Base-by-base conservation (phyloP, 2,888 invertebrate species). In the Drosophila histrio region DNA sequence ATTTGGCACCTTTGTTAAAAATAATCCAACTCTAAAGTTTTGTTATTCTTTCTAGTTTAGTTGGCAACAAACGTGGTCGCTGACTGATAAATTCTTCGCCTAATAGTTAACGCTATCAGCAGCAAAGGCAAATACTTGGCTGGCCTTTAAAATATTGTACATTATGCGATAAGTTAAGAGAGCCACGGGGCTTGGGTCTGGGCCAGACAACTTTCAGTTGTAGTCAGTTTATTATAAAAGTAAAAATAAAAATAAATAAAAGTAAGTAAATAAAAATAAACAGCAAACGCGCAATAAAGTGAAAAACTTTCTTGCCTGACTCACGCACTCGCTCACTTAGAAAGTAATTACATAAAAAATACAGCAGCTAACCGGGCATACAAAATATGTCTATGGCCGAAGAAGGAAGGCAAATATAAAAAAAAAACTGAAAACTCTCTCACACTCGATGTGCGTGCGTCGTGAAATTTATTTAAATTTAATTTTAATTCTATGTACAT, bases 401-500 rank as follows among this genome's bases (percentile, higher is more conserved):
- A 4, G 24, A 32, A n/a, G n/a, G 21, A 4, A 19, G 38, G 26
- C 19, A 28, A 43, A 39, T 36, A 53, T 30, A 41, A 50, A 17
- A 7, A 11, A 34, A 46, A 43, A 46, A 26, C 41, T 21, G 19
- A 22, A 30, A 59, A 58, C 47, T 66, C 62, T 61, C 79, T 60
- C 69, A 43, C 44, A 65, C 62, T 53, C 62, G 38, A 41, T 43
- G 68, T 81, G 81, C 81, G 84, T 86, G 81, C 61, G 34, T 67
- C 66, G 79, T 77, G 72, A 70, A 83, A 82, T 80, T 82, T 78
- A 87, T 80, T 86, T 79, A 86, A 83, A 86, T 86, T 81, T 79
- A 79, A 86, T 86, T 83, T 86, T 77, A 75, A 83, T 80, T 83
- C 84, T 68, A 64, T 76, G 73, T 65, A 64, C 72, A 74, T 62